Evolutionary conservation across 1,140 invertebrate species (phyloP).

Genomic region (Marisa cornuarietis): DNA sequence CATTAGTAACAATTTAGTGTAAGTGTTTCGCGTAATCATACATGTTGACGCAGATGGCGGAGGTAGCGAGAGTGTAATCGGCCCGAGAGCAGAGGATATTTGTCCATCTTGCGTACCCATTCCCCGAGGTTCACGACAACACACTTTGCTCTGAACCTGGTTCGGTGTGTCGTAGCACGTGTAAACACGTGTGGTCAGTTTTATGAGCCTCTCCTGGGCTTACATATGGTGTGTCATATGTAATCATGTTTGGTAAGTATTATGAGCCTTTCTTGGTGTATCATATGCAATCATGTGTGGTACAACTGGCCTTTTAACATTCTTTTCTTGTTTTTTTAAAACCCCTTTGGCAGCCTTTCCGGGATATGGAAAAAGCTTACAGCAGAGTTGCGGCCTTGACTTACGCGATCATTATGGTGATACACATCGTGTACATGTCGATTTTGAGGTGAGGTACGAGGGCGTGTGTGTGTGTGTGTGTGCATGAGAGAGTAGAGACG

Average conservation of each 20-base stretch:
- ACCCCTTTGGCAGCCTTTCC: slow-evolving; percentile 34
- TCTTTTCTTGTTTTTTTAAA: slow-evolving; percentile 12
- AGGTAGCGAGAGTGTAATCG: too few relatives aligned
- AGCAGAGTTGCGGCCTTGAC: slow-evolving; percentile 41
- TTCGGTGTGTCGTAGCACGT: background rate
- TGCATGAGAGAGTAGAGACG: too few relatives aligned
- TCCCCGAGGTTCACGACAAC: too few relatives aligned
- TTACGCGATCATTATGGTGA: slow-evolving; percentile 43
- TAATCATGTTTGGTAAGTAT: background rate
- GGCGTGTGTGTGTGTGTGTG: too few relatives aligned
- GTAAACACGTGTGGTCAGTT: background rate
- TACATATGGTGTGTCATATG: background rate
- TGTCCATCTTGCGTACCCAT: too few relatives aligned
- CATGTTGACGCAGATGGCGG: too few relatives aligned
- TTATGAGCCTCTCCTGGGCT: background rate
- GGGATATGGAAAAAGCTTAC: slow-evolving; percentile 51
- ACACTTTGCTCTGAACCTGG: too few relatives aligned
- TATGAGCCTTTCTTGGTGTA: background rate
- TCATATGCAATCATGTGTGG: background rate
- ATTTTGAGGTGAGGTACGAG: slow-evolving; percentile 39
- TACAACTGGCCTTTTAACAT: too few relatives aligned
- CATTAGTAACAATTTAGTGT: too few relatives aligned
- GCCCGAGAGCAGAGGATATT: too few relatives aligned
- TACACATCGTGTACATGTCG: slow-evolving; percentile 56
- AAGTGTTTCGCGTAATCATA: too few relatives aligned